These are phyloP conservation scores for Peromyscus maniculatus DNA, from an alignment of 2,113 vertebrate species.

Conservation along the genomic window DNA sequence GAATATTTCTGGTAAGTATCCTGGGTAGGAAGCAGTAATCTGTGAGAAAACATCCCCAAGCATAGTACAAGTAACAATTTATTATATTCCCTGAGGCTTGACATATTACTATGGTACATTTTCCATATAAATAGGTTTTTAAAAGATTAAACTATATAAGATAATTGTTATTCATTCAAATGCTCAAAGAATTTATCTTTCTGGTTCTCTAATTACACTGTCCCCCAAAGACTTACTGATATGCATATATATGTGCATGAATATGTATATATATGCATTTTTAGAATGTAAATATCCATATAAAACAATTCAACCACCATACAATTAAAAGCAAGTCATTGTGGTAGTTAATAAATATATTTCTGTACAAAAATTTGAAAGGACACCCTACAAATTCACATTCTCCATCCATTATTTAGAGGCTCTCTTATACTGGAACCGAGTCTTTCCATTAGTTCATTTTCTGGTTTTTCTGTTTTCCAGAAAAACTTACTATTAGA, in stretches of 20 bases:
- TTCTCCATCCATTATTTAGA: neutral
- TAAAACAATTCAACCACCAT: conserved; percentile 75
- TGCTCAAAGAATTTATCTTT: conserved; percentile 72
- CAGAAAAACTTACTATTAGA: neutral
- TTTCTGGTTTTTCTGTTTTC: neutral
- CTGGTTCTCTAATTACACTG: conserved; percentile 68
- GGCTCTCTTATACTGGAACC: neutral
- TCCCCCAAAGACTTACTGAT: conserved; percentile 67
- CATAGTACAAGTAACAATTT: conserved; percentile 69
- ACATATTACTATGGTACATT: conserved; percentile 81
- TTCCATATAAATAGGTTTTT: conserved; percentile 79
- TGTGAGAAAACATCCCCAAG: conserved; percentile 73
- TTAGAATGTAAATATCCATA: neutral
- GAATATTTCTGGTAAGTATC: conserved; percentile 44
- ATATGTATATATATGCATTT: neutral
- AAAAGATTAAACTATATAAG: conserved; percentile 73
- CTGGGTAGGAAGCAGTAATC: conserved; percentile 70
- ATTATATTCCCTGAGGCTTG: conserved; percentile 71
- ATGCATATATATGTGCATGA: neutral
- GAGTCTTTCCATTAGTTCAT: neutral
- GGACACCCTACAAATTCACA: neutral
- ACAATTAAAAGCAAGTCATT: conserved; percentile 70
- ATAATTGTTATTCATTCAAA: conserved; percentile 81
- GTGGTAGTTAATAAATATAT: conserved; percentile 64
- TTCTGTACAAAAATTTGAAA: conserved; percentile 62